Conservation (phyloP, 1,140 invertebrate genomes). For the Charaxes varanes region DNA sequence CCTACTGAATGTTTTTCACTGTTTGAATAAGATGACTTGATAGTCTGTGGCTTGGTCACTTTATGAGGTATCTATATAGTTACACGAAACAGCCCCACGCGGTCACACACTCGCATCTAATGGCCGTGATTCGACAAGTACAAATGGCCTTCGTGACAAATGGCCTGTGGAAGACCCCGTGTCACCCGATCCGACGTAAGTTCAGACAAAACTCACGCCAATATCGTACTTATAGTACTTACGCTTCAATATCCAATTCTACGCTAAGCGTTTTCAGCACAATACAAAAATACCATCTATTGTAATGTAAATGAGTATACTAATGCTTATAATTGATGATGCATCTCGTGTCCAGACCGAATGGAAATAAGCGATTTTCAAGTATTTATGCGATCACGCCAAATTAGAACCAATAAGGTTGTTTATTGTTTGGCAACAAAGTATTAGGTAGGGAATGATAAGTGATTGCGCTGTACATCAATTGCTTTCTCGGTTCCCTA, state of each 20-base stretch:
- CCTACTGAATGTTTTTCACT: slow-evolving; percentile 9
- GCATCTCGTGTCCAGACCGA: slow-evolving; percentile 23
- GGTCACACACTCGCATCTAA: slow-evolving; percentile 69
- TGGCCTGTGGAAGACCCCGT: slow-evolving; percentile 60
- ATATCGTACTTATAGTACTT: slow-evolving; percentile 48
- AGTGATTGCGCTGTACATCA: slow-evolving; percentile 44
- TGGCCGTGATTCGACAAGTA: slow-evolving; percentile 73
- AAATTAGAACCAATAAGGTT: slow-evolving; percentile 33
- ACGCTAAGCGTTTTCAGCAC: slow-evolving; percentile 25
- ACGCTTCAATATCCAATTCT: slow-evolving; percentile 40
- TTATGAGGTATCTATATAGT: slow-evolving; percentile 31
- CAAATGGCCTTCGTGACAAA: slow-evolving; percentile 70
- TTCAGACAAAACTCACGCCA: slow-evolving; percentile 49
- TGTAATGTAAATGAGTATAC: slow-evolving; percentile 35
- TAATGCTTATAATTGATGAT: slow-evolving; percentile 37
- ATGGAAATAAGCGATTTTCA: slow-evolving; percentile 25
- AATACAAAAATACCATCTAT: slow-evolving; percentile 29
- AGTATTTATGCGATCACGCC: slow-evolving; percentile 28
- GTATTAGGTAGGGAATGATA: slow-evolving; percentile 36
- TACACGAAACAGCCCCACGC: slow-evolving; percentile 49
- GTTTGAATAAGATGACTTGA: not conserved
- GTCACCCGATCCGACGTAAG: slow-evolving; percentile 48
- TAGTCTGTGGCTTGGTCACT: slow-evolving; percentile 35
- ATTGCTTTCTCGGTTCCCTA: slow-evolving; percentile 44
- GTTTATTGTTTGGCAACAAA: slow-evolving; percentile 22